Evolutionary conservation across 2,888 invertebrate genomes (phyloP).

Genomic region (Athrips mouffetella): DNA sequence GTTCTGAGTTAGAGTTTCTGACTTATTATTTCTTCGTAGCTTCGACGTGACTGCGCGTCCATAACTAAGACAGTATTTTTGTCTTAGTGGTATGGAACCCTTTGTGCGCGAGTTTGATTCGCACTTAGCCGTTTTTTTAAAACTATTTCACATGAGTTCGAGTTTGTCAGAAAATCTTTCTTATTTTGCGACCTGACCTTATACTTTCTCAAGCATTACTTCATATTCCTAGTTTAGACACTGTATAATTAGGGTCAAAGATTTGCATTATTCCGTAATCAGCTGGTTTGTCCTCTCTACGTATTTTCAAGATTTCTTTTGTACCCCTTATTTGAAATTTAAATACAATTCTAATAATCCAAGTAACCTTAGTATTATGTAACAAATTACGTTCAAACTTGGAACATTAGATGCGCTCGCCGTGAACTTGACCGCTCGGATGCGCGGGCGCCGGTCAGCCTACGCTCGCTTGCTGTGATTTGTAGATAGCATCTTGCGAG

Average conservation of each 20-base stretch:
- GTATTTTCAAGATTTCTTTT: not conserved
- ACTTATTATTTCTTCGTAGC: too few relatives aligned
- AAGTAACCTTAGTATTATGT: too few relatives aligned
- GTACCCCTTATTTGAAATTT: too few relatives aligned
- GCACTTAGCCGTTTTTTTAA: too few relatives aligned
- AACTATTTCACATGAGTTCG: too few relatives aligned
- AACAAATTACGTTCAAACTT: too few relatives aligned
- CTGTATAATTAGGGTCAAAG: not conserved
- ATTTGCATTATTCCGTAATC: not conserved
- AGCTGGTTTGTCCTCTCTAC: not conserved
- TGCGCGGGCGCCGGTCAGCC: conserved; percentile 54
- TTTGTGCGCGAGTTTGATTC: too few relatives aligned
- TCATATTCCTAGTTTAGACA: not conserved
- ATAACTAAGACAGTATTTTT: too few relatives aligned
- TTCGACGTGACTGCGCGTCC: too few relatives aligned
- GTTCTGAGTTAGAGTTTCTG: too few relatives aligned
- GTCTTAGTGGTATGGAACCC: too few relatives aligned
- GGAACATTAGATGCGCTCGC: conserved; percentile 33
- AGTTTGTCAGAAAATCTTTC: conserved; percentile 1
- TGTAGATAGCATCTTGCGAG: conserved; percentile 36
- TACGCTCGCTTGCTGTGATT: conserved; percentile 31
- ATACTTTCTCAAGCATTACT: conserved; percentile 1
- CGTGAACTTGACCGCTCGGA: conserved; percentile 72
- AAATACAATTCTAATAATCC: too few relatives aligned
- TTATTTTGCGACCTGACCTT: not conserved